Evolutionary conservation across 2,888 invertebrate genomes (phyloP).

Genomic region (Aspidiotus destructor): DNA sequence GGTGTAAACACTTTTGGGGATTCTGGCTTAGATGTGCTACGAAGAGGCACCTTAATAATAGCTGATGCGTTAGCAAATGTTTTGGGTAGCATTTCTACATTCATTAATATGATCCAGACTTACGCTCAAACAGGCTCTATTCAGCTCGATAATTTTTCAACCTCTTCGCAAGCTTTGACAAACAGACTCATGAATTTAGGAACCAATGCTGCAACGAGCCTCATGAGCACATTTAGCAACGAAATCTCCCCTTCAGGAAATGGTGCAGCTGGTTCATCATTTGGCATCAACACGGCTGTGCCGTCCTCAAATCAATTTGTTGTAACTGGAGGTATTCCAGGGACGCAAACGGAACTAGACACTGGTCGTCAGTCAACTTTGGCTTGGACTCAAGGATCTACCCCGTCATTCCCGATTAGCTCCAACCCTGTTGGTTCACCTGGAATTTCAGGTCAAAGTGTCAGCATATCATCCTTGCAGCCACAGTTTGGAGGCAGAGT

Average conservation of each 20-base stretch:
- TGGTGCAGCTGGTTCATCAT: no score
- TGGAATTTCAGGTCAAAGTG: no score
- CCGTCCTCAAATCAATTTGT: not conserved
- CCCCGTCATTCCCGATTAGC: not conserved
- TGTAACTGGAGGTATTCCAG: not conserved
- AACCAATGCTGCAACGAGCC: constrained; percentile 6
- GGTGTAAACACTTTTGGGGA: not conserved
- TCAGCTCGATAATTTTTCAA: constrained; percentile 1
- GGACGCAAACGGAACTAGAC: not conserved
- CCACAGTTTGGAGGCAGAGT: no score
- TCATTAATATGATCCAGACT: constrained; percentile 7
- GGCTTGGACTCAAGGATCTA: not conserved
- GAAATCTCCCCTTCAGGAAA: not conserved
- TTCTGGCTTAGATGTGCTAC: constrained; percentile 6
- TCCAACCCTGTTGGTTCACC: no score
- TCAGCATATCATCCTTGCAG: no score
- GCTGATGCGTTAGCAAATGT: constrained; percentile 9
- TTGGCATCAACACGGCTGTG: not conserved
- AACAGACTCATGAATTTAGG: constrained; percentile 11
- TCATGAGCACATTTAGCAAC: constrained; percentile 2
- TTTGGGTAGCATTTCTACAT: constrained; percentile 2
- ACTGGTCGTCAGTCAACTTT: constrained; percentile 4
- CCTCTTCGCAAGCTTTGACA: constrained; percentile 15
- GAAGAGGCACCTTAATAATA: constrained; percentile 16
- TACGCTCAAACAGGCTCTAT: constrained; percentile 9